Evolutionary conservation across 2,113 vertebrate genomes (phyloP).

Genomic region (Struthio camelus): DNA sequence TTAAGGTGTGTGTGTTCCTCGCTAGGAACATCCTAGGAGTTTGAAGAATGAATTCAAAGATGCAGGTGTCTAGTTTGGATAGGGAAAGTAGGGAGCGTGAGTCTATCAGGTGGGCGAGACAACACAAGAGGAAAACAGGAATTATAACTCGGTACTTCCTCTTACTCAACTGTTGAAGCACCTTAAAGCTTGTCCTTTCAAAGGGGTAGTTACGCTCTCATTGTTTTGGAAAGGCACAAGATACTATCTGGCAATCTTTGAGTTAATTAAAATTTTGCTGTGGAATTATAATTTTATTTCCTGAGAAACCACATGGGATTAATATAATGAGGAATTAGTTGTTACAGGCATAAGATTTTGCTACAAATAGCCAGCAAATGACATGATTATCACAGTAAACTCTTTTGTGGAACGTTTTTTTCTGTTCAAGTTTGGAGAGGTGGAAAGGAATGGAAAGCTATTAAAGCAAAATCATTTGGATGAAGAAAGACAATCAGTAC

Average conservation of each 20-base stretch:
- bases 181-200: background rate
- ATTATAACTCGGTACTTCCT: background rate
- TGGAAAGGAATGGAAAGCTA: background rate
- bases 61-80: background rate
- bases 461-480: background rate
- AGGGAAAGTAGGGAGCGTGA: background rate
- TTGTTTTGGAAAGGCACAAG: background rate
- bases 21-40: background rate
- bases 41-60: background rate
- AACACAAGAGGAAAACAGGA: background rate
- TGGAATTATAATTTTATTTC: constrained; percentile 56
- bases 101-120: background rate
- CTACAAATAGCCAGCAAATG: background rate
- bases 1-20: background rate
- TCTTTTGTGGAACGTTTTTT: background rate
- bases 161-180: background rate
- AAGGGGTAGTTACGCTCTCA: background rate
- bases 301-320: constrained; percentile 42
- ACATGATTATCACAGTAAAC: background rate
- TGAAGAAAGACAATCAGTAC: background rate
- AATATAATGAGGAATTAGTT: constrained; percentile 44
- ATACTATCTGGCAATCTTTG: background rate
- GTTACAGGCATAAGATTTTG: constrained; percentile 14
- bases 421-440: background rate
- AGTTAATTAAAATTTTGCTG: constrained; percentile 25